Evolutionary conservation across 2,888 invertebrate genomes (phyloP).

Genomic region (Oscheius myriophilus): DNA sequence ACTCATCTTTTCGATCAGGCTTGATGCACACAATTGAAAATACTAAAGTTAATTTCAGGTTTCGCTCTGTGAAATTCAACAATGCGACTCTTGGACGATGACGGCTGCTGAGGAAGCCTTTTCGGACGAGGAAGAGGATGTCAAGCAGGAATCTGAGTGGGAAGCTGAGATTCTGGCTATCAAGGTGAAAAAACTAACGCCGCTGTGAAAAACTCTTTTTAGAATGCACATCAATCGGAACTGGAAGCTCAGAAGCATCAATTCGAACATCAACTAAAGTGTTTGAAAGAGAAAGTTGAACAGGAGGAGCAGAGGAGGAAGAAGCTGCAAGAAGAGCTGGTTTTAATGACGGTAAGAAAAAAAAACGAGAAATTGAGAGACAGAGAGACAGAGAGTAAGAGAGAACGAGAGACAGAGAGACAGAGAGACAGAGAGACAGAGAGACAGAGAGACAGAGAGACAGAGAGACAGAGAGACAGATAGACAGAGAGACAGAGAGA

Average conservation of each 20-base stretch:
- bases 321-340: constrained; percentile 60
- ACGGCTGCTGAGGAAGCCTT: constrained; percentile 33
- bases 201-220: neutral
- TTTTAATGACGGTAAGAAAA: constrained; percentile 38
- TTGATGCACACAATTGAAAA: neutral
- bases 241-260: constrained; percentile 56
- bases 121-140: constrained; percentile 31
- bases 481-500: too few relatives aligned
- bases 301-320: constrained; percentile 55
- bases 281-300: constrained; percentile 55
- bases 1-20: constrained; percentile 36
- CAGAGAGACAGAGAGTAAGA: too few relatives aligned
- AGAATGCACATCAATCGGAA: constrained; percentile 55
- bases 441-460: neutral
- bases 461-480: too few relatives aligned
- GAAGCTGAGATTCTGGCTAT: constrained; percentile 41
- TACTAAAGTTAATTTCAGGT: neutral
- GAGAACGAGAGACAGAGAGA: too few relatives aligned
- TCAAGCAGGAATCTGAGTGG: constrained; percentile 41
- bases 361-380: neutral
- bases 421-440: too few relatives aligned
- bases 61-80: constrained; percentile 20
- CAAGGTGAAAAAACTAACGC: constrained; percentile 20
- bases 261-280: constrained; percentile 60
- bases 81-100: constrained; percentile 54